Base-by-base conservation (phyloP, 2,113 vertebrate genomes). In the Eubucco bourcierii region DNA sequence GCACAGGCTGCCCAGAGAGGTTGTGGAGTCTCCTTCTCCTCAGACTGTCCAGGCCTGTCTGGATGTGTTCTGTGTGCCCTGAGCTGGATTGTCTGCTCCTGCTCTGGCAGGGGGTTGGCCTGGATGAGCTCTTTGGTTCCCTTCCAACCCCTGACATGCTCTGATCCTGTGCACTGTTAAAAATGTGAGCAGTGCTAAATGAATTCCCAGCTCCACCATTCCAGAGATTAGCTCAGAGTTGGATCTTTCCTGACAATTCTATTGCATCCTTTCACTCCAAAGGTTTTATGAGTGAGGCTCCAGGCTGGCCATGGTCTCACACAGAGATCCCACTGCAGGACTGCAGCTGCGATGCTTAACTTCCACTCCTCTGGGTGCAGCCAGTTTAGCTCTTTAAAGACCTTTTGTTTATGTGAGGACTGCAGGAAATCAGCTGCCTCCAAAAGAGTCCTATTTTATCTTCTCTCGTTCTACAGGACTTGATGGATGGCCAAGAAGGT, bases 401-500 rank as follows among this genome's bases (percentile, higher is more conserved):
- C 82, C 50, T 74, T 77, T 74, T 60, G 23, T 76, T 92, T 80
- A 59, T 79, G 37, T 83, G 87, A 80, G 76, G 92, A 71, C 34
- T 53, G 31, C 74, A 90, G 87, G 90, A 95, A 93, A 92, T 73
- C 60, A 93, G 56, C 33, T 84, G 56, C 33, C 65, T 85, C 50
- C 65, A 66, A 93, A 70, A 52, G 31, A 90, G 19, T 60, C 34
- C 29, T 64, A 34, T 77, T 96, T 95, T 95, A 92, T 91, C 90
- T 94, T 93, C 72, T 87, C 29, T 77, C 60, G 39, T 80, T 92
- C 67, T 83, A 7, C 34, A 53, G 23, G 53, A 17, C 76, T 80
- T 94, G 91, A 96, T 50, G 77, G 61, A 95, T 96, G 82, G 72
- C 33, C 21, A 71, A 87, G 94, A 91, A 75, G 77, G 75, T 87